Evolutionary conservation across 1,140 invertebrate species (phyloP).

Genomic region (Brachionus koreanus): DNA sequence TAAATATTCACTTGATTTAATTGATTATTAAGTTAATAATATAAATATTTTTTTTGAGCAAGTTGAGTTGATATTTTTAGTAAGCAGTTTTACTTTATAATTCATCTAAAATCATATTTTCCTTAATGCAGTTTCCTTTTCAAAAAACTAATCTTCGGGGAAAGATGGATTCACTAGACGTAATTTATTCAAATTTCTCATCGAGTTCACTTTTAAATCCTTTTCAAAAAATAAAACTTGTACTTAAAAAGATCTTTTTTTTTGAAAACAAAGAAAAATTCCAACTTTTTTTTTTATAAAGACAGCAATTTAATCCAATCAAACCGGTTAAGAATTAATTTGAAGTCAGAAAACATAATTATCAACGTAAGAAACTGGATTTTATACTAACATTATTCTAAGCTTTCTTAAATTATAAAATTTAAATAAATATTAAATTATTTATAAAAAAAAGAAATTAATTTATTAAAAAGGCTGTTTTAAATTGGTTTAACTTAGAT

Average conservation of each 20-base stretch:
- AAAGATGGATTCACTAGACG: not conserved
- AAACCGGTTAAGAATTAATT: not conserved
- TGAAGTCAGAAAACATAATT: not conserved
- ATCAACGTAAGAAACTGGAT: not conserved
- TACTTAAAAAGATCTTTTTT: not conserved
- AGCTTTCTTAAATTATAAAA: not conserved
- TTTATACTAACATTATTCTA: not conserved
- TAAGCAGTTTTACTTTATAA: not conserved
- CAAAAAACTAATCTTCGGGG: not conserved
- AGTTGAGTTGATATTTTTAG: slow-evolving; percentile 21
- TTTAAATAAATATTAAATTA: slow-evolving; percentile 1
- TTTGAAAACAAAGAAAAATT: not conserved
- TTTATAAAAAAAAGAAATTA: not conserved
- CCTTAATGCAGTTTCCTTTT: not conserved
- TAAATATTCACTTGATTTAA: slow-evolving; percentile 25
- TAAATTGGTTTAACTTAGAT: not conserved
- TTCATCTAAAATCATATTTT: not conserved
- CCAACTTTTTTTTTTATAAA: not conserved
- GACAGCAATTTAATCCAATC: not conserved
- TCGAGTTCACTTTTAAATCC: not conserved
- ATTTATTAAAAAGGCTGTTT: not conserved
- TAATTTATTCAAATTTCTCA: not conserved
- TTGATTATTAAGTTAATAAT: slow-evolving; percentile 35
- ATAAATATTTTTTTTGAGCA: not conserved
- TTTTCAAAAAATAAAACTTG: not conserved